Conservation (phyloP, 2,888 invertebrate species). For the Idaea aversata region DNA sequence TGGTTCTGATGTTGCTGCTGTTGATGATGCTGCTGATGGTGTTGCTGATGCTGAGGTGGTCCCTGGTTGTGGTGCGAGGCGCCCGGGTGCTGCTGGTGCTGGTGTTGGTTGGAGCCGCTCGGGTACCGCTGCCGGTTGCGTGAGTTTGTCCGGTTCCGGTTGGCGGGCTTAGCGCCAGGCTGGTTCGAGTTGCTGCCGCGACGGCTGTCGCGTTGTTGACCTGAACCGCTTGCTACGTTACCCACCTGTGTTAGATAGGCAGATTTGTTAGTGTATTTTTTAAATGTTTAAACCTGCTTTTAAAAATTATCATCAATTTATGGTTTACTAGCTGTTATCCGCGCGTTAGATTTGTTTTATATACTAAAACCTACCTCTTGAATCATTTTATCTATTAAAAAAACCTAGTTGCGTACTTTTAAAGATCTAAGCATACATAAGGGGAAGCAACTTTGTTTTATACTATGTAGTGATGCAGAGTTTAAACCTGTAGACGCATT, state of each 20-base stretch:
- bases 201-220: constrained; percentile 57
- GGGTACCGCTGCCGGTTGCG: constrained; percentile 56
- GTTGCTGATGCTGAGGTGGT: constrained; percentile 34
- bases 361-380: too few relatives aligned
- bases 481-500: too few relatives aligned
- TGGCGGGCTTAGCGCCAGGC: constrained; percentile 44
- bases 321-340: too few relatives aligned
- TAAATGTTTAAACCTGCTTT: neutral
- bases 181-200: constrained; percentile 57
- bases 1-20: constrained; percentile 54
- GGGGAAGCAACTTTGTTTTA: too few relatives aligned
- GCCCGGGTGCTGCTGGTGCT: constrained; percentile 32
- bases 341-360: too few relatives aligned
- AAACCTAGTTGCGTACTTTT: too few relatives aligned
- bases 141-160: constrained; percentile 52
- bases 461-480: too few relatives aligned
- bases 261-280: constrained; percentile 23
- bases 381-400: too few relatives aligned
- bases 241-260: constrained; percentile 48
- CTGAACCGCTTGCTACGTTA: constrained; percentile 55
- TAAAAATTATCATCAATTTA: too few relatives aligned
- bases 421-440: too few relatives aligned
- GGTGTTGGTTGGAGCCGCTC: constrained; percentile 46
- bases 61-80: constrained; percentile 33
- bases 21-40: constrained; percentile 52